phyloP scores from a whole-genome alignment of 1,140 invertebrate genomes.

The Himalopsyche phryganea region DNA sequence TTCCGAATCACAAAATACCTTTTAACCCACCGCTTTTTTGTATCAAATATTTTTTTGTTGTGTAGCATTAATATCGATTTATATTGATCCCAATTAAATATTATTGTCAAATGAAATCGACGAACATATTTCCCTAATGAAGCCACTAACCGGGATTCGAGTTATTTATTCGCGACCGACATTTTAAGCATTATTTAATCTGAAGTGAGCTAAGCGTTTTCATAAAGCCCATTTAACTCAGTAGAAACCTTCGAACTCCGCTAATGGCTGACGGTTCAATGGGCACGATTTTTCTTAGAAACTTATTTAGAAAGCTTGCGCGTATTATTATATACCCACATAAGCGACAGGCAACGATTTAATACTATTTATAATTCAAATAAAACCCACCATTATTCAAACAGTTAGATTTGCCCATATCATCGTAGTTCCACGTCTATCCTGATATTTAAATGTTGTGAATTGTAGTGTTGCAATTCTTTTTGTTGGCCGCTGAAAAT shows the following conservation, averaged over 20 bases:
- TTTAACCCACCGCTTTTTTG: no score
- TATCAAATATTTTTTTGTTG: no score
- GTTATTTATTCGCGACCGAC: conserved; percentile 11
- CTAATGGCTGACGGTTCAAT: background rate
- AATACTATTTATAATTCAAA: no score
- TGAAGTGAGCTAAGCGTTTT: conserved; percentile 14
- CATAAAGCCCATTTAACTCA: conserved; percentile 19
- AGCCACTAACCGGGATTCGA: background rate
- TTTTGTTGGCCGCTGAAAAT: no score
- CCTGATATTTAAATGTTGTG: no score
- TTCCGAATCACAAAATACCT: no score
- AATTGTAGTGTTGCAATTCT: no score
- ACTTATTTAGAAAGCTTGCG: conserved; percentile 8
- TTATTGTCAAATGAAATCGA: background rate
- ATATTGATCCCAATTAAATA: background rate
- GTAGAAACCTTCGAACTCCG: background rate
- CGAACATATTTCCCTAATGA: conserved; percentile 3
- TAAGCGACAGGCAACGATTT: no score
- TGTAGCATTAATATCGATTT: no score
- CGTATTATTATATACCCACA: background rate
- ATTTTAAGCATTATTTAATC: conserved; percentile 6
- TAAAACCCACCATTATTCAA: no score
- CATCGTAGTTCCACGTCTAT: no score
- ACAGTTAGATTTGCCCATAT: no score
- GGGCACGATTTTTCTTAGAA: conserved; percentile 15